Conservation (phyloP, 2,113 vertebrate genomes). For the Hemibagrus wyckioides region DNA sequence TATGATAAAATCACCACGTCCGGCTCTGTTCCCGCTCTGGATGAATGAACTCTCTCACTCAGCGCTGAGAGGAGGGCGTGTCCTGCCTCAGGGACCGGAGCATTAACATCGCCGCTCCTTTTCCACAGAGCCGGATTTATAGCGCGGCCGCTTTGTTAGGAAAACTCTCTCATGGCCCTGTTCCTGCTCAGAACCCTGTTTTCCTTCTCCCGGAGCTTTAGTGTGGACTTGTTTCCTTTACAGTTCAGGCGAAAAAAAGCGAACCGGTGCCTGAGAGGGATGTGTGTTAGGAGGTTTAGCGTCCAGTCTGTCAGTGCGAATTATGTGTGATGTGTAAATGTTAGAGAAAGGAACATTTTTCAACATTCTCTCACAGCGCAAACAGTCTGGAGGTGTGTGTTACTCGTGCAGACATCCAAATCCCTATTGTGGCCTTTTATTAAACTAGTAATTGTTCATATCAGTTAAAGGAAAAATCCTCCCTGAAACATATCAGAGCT, state of each 20-base stretch:
- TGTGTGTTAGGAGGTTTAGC: neutral
- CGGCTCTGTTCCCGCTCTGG: constrained; percentile 24
- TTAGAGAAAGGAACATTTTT: neutral
- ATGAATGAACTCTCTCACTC: constrained; percentile 47
- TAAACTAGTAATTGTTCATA: neutral
- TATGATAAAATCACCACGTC: constrained; percentile 44
- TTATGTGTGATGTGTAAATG: constrained; percentile 11
- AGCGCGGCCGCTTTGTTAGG: constrained; percentile 54
- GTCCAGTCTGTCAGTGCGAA: neutral
- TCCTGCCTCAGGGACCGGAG: constrained; percentile 39
- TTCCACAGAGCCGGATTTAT: constrained; percentile 56
- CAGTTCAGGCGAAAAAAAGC: constrained; percentile 21
- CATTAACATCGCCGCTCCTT: constrained; percentile 49
- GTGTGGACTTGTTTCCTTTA: constrained; percentile 53
- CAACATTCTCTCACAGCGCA: neutral
- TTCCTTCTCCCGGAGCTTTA: constrained; percentile 64
- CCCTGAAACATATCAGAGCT: too few relatives aligned
- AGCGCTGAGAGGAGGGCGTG: constrained; percentile 48
- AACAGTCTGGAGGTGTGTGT: neutral
- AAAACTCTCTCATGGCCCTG: constrained; percentile 57
- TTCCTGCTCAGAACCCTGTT: constrained; percentile 54
- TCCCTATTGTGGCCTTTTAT: neutral
- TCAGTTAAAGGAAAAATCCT: neutral
- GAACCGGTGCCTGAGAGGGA: constrained; percentile 13
- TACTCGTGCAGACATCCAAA: neutral